Base-by-base conservation (phyloP, 1,140 invertebrate genomes). In the Odontomachus brunneus region DNA sequence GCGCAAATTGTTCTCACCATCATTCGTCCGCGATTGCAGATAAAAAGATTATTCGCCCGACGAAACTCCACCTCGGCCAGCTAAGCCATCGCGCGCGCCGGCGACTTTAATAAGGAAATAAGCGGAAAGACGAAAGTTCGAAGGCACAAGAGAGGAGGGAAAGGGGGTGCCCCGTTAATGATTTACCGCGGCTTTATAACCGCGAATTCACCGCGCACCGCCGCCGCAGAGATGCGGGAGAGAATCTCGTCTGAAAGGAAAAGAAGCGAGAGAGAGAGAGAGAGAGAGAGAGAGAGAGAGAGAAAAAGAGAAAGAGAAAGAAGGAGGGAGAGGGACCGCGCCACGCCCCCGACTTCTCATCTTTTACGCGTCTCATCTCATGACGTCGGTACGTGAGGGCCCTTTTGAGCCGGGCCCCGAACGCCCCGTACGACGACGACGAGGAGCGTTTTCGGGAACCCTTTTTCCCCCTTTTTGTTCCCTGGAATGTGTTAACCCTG, bases 261-360 rank as follows among this genome's bases (percentile, higher is more conserved):
- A 81, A 60, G 66, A 38, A 67, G 33, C 22, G 71, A 72, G n/a
- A 57, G 22, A 67, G 51, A 53, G 63, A 66, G 73, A 59, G 78
- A 26, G 48, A 71, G 14, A 26, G 48, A 44, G 73, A 65, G 83
- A 49, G 51, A 60, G 74, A 38, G 51, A 65, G 49, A 83, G 55
- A 49, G 48, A 67, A 53, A 76, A 26, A 83, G 48, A 71, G 14
- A 29, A 33, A 44, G 71, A 72, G 24, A 57, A 17, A 67, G 51
- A 53, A 57, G 53, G 73, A 26, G 57, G 38, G 49, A 67, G 59
- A 76, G 38, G 69, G 60, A 82, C 67, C 53, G 57, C 66, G 88
- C 89, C 89, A 91, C 90, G 90, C 90, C 90, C 85, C 82, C 90
- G 87, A 90, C 84, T 90, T 90, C 90, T 90, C 90, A 90, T 91